Evolutionary conservation across 2,797 vertebrate species (phyloP).

Genomic region (Sebastes ruberrimus): DNA sequence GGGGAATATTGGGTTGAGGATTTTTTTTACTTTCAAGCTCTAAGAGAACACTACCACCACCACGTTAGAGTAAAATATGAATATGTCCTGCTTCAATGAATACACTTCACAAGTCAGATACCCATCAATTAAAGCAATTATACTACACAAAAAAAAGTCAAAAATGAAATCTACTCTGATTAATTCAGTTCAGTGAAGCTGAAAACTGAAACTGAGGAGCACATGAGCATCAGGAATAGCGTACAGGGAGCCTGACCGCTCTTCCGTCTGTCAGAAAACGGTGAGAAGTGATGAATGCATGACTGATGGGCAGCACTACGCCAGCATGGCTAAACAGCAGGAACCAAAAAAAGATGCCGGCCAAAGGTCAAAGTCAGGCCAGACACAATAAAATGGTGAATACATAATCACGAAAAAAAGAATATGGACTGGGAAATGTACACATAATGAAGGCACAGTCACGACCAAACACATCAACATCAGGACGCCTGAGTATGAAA

Average conservation of each 20-base stretch:
- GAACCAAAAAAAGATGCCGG: conserved; percentile 8
- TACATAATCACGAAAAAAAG: neutral
- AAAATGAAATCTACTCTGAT: conserved; percentile 5
- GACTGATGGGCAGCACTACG: conserved; percentile 39
- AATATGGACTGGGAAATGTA: neutral
- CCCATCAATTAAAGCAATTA: conserved; percentile 1
- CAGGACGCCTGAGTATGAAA: neutral
- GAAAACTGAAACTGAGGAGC: neutral
- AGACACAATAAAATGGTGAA: conserved; percentile 29
- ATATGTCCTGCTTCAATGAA: neutral
- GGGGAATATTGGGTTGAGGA: neutral
- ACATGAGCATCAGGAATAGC: neutral
- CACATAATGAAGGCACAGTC: conserved; percentile 10
- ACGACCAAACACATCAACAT: neutral
- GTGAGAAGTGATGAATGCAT: conserved; percentile 25
- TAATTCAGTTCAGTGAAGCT: conserved; percentile 9
- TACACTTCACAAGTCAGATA: neutral
- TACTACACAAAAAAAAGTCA: neutral
- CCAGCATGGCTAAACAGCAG: conserved; percentile 37
- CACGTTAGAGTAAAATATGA: neutral
- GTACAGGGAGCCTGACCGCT: neutral
- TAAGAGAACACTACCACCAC: neutral
- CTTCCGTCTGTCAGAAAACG: conserved; percentile 26
- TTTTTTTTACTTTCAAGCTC: neutral
- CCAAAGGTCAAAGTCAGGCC: conserved; percentile 54